Evolutionary conservation across 2,888 invertebrate species (phyloP), one percentile per base, ranked within the genome.

Genomic region (Leucania comma): DNA sequence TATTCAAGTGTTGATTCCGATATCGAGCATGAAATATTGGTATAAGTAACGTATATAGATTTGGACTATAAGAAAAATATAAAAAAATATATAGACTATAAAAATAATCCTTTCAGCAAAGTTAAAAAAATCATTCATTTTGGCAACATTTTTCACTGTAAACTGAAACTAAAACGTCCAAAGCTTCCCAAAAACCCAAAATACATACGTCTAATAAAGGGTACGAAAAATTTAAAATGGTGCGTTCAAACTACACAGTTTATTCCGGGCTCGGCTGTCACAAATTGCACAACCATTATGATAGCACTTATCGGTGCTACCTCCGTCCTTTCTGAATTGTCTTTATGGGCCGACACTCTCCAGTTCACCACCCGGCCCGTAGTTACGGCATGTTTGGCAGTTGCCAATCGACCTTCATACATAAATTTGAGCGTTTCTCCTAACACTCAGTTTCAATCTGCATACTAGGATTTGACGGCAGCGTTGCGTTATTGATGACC

Each of bases 381-480:
- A 81, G 70, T 42, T 42, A 42, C 42, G 42, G 17, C 42, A 42
- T 42, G 42, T 20, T 42, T 42, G 42, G 0, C 42, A 20, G 42
- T 59, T 68, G 56, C 60, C 84, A 68, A 85, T 85, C 69, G 71
- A 68, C 81, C 76, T 72, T 78, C 71, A 75, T 76, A 65, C 65
- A 80, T 85, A 80, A 60, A 80, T 82, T 71, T 64, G 50, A 59
- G 32, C 75, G 56, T 60, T 77, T 29, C 66, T 62, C 62, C 42
- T 60, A 64, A 68, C 67, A 71, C 68, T 76, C 82, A 58, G 70
- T 71, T 80, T 80, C 80, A 82, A 85, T 85, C 77, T 85, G 72
- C 71, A 74, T 76, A 68, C 61, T 66, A 61, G 38, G 69, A 65
- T 68, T 71, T 85, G 77, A 79, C 67, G 46, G 69, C 62, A 20